phyloP scores from a whole-genome alignment of 2,113 vertebrate species.

The Hyperopisus bebe region DNA sequence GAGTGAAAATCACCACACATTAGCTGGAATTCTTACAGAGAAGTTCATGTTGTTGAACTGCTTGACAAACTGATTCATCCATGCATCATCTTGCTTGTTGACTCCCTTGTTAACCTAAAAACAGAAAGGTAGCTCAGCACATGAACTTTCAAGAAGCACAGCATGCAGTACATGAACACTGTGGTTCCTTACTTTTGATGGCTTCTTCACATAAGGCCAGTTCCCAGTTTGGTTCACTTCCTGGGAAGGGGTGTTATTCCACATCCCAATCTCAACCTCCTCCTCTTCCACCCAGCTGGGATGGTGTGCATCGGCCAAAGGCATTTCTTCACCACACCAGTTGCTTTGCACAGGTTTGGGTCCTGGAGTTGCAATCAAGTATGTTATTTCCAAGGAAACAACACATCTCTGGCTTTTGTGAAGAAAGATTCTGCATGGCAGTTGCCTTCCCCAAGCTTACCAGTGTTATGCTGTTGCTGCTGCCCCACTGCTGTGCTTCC shows the following conservation, averaged over 20 bases:
- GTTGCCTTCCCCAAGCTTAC: conserved; percentile 46
- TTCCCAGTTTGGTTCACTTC: conserved; percentile 78
- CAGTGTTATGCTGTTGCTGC: conserved; percentile 72
- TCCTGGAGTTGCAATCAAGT: conserved; percentile 44
- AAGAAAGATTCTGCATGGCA: not conserved
- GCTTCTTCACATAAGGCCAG: conserved; percentile 88
- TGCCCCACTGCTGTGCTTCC: conserved; percentile 62
- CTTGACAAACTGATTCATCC: conserved; percentile 93
- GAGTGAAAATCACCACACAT: not conserved
- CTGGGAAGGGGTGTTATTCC: conserved; percentile 82
- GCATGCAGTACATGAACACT: not conserved
- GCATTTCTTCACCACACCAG: conserved; percentile 82
- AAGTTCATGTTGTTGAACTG: conserved; percentile 92
- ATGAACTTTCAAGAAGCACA: not conserved
- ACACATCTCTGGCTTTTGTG: not conserved
- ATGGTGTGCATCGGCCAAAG: conserved; percentile 63
- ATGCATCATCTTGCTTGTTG: conserved; percentile 87
- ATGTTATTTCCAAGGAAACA: not conserved
- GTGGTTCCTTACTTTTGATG: conserved; percentile 72
- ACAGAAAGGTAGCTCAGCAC: not conserved
- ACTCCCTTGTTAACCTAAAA: conserved; percentile 82
- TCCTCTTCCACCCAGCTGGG: conserved; percentile 92
- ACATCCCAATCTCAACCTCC: conserved; percentile 95
- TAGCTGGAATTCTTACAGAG: conserved; percentile 66
- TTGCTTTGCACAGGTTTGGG: conserved; percentile 92